Conservation (phyloP, 2,113 vertebrate species). For the Bos indicus region DNA sequence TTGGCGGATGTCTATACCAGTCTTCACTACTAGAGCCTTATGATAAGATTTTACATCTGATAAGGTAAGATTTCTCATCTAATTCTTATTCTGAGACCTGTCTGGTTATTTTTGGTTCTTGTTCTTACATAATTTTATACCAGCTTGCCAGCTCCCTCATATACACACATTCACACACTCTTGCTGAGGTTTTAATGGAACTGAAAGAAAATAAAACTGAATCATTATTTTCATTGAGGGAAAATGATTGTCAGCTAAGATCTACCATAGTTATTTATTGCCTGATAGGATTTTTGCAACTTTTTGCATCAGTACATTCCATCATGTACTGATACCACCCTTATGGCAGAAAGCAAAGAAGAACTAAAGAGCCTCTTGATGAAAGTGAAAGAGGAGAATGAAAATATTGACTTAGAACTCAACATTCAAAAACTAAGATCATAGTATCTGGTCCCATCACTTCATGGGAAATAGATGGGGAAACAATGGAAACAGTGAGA, state of each 20-base stretch:
- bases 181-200: background rate
- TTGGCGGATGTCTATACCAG: background rate
- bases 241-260: constrained; percentile 4
- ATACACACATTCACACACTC: background rate
- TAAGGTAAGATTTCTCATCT: background rate
- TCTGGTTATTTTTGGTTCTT: background rate
- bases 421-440: background rate
- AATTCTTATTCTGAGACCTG: background rate
- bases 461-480: background rate
- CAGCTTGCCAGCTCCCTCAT: background rate
- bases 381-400: background rate
- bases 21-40: background rate
- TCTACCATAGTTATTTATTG: background rate
- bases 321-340: background rate
- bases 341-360: background rate
- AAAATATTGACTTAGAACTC: background rate
- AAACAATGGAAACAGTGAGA: background rate
- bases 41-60: background rate
- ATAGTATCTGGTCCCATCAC: background rate
- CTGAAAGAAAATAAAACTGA: background rate
- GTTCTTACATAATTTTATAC: background rate
- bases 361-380: background rate
- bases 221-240: background rate
- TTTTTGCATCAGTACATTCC: background rate
- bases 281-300: background rate